A percentile compares a stretch with the other conserved stretches of the same genome.
phyloP scores from a whole-genome alignment of 2,113 vertebrate genomes.

The Gadus chalcogrammus region DNA sequence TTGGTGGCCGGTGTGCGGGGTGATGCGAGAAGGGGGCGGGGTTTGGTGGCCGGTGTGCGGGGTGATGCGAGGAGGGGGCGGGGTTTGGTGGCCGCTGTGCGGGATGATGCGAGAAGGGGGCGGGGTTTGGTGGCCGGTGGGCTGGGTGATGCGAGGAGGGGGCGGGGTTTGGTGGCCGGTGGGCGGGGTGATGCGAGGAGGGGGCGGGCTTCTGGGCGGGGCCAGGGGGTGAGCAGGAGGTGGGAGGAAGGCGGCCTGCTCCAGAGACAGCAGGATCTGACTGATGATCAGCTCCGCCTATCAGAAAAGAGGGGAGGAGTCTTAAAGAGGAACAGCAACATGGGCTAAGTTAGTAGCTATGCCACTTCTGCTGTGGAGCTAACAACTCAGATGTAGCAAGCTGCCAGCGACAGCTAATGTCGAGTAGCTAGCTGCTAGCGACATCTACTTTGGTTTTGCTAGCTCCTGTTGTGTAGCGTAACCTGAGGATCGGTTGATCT shows the following conservation, averaged over 20 bases:
- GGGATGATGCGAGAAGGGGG: constrained; percentile 10
- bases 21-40: constrained; percentile 20
- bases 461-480: too few relatives aligned
- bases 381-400: too few relatives aligned
- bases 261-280: constrained; percentile 38
- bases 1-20: neutral
- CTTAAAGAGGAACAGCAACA: too few relatives aligned
- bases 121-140: constrained; percentile 34
- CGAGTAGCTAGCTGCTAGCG: too few relatives aligned
- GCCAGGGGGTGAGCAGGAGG: constrained; percentile 39
- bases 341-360: too few relatives aligned
- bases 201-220: constrained; percentile 12
- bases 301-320: neutral
- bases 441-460: too few relatives aligned
- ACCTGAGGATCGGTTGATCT: too few relatives aligned
- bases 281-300: constrained; percentile 57
- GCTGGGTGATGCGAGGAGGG: constrained; percentile 49
- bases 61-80: constrained; percentile 48
- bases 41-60: neutral
- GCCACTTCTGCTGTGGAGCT: too few relatives aligned
- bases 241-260: constrained; percentile 40
- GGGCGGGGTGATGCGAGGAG: constrained; percentile 52
- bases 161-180: constrained; percentile 37
- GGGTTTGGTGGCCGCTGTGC: neutral
- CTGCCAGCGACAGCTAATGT: too few relatives aligned